Conservation (phyloP, 1,140 invertebrate species). For the Pseudomyrmex cubaensis region DNA sequence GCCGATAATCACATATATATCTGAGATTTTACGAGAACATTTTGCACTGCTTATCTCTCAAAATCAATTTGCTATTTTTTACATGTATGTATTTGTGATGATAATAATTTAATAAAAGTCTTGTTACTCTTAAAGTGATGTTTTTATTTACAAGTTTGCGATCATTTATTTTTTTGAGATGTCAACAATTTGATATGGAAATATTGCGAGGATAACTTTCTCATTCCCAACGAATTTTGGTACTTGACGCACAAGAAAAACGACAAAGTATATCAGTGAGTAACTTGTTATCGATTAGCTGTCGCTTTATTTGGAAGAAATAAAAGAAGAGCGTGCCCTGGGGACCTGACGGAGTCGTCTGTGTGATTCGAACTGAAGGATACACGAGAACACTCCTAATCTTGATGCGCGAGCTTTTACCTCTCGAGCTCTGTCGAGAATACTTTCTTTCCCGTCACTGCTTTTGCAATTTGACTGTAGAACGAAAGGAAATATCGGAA, state of each 20-base stretch:
- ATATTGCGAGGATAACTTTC: not conserved
- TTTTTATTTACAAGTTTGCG: no score
- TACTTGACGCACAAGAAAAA: not conserved
- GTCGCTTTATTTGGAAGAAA: conserved; percentile 83
- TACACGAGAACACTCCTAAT: conserved; percentile 84
- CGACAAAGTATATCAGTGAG: conserved; percentile 39
- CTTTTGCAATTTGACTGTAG: conserved; percentile 38
- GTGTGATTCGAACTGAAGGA: conserved; percentile 79
- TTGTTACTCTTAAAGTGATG: no score
- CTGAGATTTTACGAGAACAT: no score
- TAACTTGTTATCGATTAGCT: conserved; percentile 83
- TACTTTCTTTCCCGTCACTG: conserved; percentile 6
- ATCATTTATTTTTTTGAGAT: not conserved
- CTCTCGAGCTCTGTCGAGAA: conserved; percentile 44
- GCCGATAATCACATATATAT: not conserved
- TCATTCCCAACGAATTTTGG: conserved; percentile 1
- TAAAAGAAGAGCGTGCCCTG: conserved; percentile 83
- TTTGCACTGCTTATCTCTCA: no score
- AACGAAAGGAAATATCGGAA: not conserved
- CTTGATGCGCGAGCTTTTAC: conserved; percentile 71
- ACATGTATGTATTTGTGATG: no score
- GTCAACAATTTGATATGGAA: no score
- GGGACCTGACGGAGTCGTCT: conserved; percentile 75
- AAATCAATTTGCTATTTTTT: no score
- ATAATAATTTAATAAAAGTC: no score